Evolutionary conservation across 2,797 vertebrate genomes (phyloP).

Genomic region (Micromesistius poutassou): DNA sequence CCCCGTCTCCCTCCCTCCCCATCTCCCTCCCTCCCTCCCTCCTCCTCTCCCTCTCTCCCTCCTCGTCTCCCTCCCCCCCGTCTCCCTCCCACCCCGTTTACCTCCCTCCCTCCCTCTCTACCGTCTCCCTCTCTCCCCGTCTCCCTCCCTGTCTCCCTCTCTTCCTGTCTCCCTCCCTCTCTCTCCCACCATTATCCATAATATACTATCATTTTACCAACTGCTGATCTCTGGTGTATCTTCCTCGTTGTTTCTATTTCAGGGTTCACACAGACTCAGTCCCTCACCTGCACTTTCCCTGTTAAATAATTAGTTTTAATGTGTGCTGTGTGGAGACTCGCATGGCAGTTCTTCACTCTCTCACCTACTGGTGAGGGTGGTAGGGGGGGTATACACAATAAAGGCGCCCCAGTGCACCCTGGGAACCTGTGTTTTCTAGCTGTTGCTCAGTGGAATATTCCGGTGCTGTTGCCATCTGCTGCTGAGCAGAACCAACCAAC

Average conservation of each 20-base stretch:
- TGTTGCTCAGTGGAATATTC: neutral
- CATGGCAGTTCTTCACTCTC: neutral
- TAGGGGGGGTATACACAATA: neutral
- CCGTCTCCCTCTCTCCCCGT: no score
- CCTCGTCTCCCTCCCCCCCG: no score
- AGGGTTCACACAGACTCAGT: neutral
- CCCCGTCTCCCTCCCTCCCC: no score
- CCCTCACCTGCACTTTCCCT: neutral
- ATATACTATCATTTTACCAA: neutral
- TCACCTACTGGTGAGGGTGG: no score
- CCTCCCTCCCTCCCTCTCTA: no score
- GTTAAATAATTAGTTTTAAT: slow-evolving; percentile 1
- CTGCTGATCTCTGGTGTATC: neutral
- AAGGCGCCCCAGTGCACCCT: neutral
- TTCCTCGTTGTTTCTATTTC: neutral
- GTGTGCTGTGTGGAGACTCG: neutral
- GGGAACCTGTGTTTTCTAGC: neutral
- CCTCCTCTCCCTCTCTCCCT: no score
- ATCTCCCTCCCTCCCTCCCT: no score
- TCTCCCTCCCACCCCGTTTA: no score
- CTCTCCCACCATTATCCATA: neutral
- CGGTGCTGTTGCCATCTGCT: neutral
- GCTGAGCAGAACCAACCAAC: no score
- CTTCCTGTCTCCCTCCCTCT: neutral
- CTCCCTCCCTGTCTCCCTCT: no score